phyloP scores from a whole-genome alignment of 2,888 invertebrate genomes.

The Acleris literana region DNA sequence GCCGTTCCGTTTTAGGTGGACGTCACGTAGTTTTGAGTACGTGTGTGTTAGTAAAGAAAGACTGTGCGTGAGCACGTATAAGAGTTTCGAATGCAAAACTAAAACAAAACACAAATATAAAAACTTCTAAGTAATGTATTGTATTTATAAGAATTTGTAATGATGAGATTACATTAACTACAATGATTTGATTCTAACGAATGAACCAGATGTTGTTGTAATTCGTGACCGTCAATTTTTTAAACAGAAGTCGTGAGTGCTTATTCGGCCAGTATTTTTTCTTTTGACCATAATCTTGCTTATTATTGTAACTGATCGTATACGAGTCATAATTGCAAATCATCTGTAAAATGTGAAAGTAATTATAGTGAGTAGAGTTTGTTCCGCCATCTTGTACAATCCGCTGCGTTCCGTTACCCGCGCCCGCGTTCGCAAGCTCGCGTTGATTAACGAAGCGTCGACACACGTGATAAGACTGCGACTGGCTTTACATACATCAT shows the following conservation, averaged over 20 bases:
- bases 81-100: slow-evolving; percentile 66
- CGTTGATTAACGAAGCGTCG: slow-evolving; percentile 52
- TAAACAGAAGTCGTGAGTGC: slow-evolving; percentile 24
- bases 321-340: slow-evolving; percentile 1
- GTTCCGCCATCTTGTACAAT: slow-evolving; percentile 47
- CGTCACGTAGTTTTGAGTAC: slow-evolving; percentile 69
- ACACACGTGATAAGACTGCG: slow-evolving; percentile 41
- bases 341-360: slow-evolving; percentile 32
- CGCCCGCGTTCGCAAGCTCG: slow-evolving; percentile 43
- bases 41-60: slow-evolving; percentile 45
- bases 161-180: slow-evolving; percentile 12
- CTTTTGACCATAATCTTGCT: not conserved
- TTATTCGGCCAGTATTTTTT: slow-evolving; percentile 19
- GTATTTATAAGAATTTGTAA: slow-evolving; percentile 10
- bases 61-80: slow-evolving; percentile 50
- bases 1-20: slow-evolving; percentile 64
- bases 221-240: slow-evolving; percentile 24
- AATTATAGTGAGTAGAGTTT: slow-evolving; percentile 39
- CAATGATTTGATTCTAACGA: slow-evolving; percentile 10
- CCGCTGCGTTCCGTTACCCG: slow-evolving; percentile 64
- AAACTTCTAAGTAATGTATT: slow-evolving; percentile 12
- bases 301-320: not conserved
- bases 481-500: slow-evolving; percentile 38
- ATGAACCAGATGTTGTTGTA: slow-evolving; percentile 21
- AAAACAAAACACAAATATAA: slow-evolving; percentile 43